phyloP scores from a whole-genome alignment of 2,888 invertebrate species.

The Acronicta alni region DNA sequence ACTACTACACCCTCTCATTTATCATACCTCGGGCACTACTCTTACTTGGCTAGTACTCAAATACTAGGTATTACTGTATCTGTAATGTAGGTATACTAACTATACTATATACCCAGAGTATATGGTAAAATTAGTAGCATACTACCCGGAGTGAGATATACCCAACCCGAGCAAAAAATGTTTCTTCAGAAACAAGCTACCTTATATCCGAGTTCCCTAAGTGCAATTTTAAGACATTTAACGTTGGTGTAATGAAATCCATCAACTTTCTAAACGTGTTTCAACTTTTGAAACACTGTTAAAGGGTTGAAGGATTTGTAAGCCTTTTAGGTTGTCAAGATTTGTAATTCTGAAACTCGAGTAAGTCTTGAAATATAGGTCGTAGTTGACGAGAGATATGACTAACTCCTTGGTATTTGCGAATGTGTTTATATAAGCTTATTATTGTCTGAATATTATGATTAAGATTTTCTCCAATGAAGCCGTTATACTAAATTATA shows the following conservation, averaged over 20 bases:
- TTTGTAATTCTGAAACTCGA: constrained; percentile 10
- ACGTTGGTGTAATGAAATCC: constrained; percentile 10
- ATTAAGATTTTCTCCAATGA: no score
- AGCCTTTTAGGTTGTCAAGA: constrained; percentile 14
- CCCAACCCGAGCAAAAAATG: neutral
- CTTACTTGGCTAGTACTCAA: no score
- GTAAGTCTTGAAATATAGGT: constrained; percentile 9
- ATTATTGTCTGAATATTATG: no score
- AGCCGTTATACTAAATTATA: no score
- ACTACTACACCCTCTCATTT: no score
- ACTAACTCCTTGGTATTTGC: neutral
- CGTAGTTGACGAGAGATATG: neutral
- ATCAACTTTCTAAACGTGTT: constrained; percentile 18
- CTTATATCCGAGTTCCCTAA: neutral
- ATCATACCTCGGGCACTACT: no score
- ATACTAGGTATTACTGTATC: no score
- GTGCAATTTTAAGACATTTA: constrained; percentile 1
- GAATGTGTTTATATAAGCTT: neutral
- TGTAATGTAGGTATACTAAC: no score
- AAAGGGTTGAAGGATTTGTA: constrained; percentile 17
- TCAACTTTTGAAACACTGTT: constrained; percentile 25
- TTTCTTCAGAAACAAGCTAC: neutral
- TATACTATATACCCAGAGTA: no score
- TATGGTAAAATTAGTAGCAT: neutral
- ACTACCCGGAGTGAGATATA: neutral